Evolutionary conservation across 2,113 vertebrate genomes (phyloP).

Genomic region (Melanerpes formicivorus): DNA sequence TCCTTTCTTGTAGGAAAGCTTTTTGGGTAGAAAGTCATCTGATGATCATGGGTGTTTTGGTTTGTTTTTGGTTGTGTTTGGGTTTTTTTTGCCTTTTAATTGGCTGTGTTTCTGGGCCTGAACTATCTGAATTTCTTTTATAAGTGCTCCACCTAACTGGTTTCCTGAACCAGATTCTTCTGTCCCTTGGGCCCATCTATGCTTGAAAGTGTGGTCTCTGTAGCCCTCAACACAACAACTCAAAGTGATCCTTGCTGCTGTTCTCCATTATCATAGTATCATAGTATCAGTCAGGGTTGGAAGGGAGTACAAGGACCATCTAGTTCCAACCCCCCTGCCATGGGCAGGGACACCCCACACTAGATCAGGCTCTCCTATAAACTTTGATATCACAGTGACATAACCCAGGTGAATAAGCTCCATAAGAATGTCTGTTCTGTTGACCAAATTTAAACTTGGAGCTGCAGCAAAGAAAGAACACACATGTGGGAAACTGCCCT

Average conservation of each 20-base stretch:
- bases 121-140: background rate
- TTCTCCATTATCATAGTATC: background rate
- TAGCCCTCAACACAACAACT: accelerated
- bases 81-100: background rate
- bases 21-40: background rate
- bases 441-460: background rate
- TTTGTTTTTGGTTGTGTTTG: too few species aligned
- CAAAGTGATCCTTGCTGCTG: background rate
- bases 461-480: background rate
- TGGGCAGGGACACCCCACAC: too few species aligned
- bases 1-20: background rate
- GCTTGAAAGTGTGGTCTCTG: background rate
- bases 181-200: background rate
- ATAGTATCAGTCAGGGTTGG: too few species aligned
- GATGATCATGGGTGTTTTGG: background rate
- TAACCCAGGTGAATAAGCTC: background rate
- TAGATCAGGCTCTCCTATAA: background rate
- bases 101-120: background rate
- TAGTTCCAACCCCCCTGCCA: too few species aligned
- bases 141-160: background rate
- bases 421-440: background rate
- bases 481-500: background rate
- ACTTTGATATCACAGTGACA: accelerated
- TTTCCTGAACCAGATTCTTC: background rate
- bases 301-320: too few species aligned